Conservation (phyloP, 2,888 invertebrate genomes). For the Meiosimyza platycephala region DNA sequence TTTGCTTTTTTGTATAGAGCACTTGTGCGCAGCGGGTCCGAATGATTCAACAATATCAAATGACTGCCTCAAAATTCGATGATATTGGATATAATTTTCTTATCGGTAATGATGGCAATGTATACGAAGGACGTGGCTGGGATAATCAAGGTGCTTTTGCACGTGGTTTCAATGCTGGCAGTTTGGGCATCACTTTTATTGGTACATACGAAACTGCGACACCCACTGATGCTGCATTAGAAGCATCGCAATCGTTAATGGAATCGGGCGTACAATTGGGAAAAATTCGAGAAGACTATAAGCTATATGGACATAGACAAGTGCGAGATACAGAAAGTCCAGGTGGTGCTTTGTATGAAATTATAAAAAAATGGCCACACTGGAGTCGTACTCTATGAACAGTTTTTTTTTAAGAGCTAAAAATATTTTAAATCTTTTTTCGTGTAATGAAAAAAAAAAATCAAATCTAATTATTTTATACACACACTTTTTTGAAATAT, state of each 20-base stretch:
- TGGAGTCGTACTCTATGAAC: slow-evolving; percentile 57
- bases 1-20: slow-evolving; percentile 54
- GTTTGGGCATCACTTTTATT: slow-evolving; percentile 78
- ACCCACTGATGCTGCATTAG: slow-evolving; percentile 70
- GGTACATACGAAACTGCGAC: slow-evolving; percentile 73
- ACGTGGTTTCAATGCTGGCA: slow-evolving; percentile 73
- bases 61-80: slow-evolving; percentile 71
- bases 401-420: neutral
- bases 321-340: slow-evolving; percentile 76
- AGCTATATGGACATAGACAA: slow-evolving; percentile 77
- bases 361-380: slow-evolving; percentile 77
- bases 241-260: slow-evolving; percentile 73
- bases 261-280: slow-evolving; percentile 71
- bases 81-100: slow-evolving; percentile 84
- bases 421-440: neutral
- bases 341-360: slow-evolving; percentile 73
- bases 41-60: slow-evolving; percentile 75
- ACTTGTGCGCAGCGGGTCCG: slow-evolving; percentile 71
- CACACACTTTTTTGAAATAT: too few species aligned
- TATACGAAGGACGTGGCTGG: slow-evolving; percentile 80
- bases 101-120: slow-evolving; percentile 80
- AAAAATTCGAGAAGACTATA: slow-evolving; percentile 73
- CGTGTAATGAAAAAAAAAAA: too few species aligned
- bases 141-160: slow-evolving; percentile 77
- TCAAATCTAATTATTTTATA: too few species aligned